These are phyloP conservation scores for Pseudomugil tenellus DNA, from an alignment of 2,797 vertebrate species.

Conservation along the genomic window DNA sequence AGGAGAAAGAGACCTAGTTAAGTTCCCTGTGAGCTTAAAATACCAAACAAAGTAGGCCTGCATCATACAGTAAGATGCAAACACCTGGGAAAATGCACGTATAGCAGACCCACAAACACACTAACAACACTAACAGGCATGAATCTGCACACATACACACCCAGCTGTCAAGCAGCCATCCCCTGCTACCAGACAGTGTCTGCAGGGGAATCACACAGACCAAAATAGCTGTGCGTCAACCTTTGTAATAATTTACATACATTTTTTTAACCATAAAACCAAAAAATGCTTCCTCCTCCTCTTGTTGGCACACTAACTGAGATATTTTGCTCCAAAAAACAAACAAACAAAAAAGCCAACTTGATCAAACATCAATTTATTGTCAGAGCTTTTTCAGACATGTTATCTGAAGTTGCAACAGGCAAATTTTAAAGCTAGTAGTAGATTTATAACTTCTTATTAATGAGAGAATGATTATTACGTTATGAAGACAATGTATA, in stretches of 20 bases:
- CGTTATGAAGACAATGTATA: too few species aligned
- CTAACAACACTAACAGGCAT: slow-evolving; percentile 10
- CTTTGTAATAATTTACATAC: slow-evolving; percentile 25
- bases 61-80: slow-evolving; percentile 32
- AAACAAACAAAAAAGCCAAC: too few species aligned
- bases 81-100: slow-evolving; percentile 37
- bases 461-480: neutral
- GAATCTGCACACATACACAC: slow-evolving; percentile 12
- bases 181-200: slow-evolving; percentile 21
- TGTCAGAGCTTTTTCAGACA: neutral
- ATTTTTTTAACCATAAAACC: slow-evolving; percentile 4
- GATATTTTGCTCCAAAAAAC: neutral
- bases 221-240: slow-evolving; percentile 25
- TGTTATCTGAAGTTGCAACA: neutral
- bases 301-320: neutral
- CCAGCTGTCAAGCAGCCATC: slow-evolving; percentile 3
- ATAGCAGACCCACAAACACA: slow-evolving; percentile 14
- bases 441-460: too few species aligned
- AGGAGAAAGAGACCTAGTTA: slow-evolving; percentile 57
- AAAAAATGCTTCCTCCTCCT: neutral
- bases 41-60: slow-evolving; percentile 65
- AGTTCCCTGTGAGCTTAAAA: slow-evolving; percentile 49
- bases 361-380: too few species aligned
- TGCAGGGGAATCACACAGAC: slow-evolving; percentile 28
- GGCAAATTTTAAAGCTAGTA: neutral